These are phyloP conservation scores for Aplysina aerophoba DNA, from an alignment of 37 sponge, comb jelly and placozoan genomes.

Conservation along the genomic window DNA sequence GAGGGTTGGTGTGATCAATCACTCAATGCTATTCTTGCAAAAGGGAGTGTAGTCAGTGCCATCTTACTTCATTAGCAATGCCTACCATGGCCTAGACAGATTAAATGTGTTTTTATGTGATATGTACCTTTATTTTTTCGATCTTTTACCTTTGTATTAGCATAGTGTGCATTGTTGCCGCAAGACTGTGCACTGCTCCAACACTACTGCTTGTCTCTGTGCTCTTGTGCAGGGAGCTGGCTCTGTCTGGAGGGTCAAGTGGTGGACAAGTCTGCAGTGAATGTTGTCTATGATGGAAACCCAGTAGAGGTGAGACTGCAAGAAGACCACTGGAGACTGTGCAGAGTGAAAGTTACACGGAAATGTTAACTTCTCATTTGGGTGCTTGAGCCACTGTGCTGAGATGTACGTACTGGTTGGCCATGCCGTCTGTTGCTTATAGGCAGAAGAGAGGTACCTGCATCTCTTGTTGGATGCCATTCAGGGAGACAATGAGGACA, in stretches of 20 bases:
- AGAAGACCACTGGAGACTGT: too few species aligned
- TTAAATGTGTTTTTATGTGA: too few species aligned
- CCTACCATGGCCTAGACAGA: conserved; percentile 6
- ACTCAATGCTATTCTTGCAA: too few species aligned
- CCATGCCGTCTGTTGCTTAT: neutral
- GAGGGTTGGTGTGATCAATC: too few species aligned
- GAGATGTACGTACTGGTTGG: neutral
- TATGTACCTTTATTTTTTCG: too few species aligned
- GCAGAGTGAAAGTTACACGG: too few species aligned
- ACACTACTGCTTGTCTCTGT: too few species aligned
- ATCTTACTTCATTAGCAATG: neutral
- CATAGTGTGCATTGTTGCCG: too few species aligned
- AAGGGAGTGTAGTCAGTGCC: neutral
- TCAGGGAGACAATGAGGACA: conserved; percentile 68
- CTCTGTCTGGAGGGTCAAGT: conserved; percentile 17
- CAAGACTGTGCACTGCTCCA: too few species aligned
- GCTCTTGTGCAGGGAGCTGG: conserved; percentile 7
- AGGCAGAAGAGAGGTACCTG: conserved; percentile 65
- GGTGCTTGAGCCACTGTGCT: too few species aligned
- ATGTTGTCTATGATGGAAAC: conserved; percentile 7
- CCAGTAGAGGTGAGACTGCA: neutral
- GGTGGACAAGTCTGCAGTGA: neutral
- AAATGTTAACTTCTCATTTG: too few species aligned
- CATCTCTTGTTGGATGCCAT: conserved; percentile 69
- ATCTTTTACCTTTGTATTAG: too few species aligned